phyloP scores from a whole-genome alignment of 1,140 invertebrate genomes.

The Drosophila hydei region DNA sequence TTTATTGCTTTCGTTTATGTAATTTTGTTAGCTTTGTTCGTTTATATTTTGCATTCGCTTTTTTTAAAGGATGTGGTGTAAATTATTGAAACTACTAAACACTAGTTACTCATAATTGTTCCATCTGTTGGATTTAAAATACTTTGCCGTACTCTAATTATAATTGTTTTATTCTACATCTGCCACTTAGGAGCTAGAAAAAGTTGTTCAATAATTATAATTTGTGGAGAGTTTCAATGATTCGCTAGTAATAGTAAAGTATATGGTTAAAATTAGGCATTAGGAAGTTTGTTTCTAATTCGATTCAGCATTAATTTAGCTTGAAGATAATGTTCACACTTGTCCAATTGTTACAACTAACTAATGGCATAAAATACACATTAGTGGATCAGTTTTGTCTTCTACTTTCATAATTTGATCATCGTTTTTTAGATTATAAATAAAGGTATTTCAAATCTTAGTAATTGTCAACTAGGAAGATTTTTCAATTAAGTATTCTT shows the following conservation, averaged over 20 bases:
- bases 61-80: constrained; percentile 56
- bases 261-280: constrained; percentile 28
- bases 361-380: constrained; percentile 54
- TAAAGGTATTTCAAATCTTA: constrained; percentile 64
- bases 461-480: constrained; percentile 71
- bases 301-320: constrained; percentile 63
- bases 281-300: constrained; percentile 59
- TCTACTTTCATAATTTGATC: too few relatives aligned
- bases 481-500: constrained; percentile 47
- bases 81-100: constrained; percentile 79
- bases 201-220: constrained; percentile 55
- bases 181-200: constrained; percentile 50
- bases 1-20: constrained; percentile 69
- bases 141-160: constrained; percentile 37
- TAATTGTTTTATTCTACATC: constrained; percentile 27
- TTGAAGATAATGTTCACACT: constrained; percentile 72
- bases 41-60: constrained; percentile 34
- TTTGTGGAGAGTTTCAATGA: constrained; percentile 39
- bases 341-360: constrained; percentile 69
- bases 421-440: constrained; percentile 6
- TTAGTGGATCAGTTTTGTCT: constrained; percentile 42
- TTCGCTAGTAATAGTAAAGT: constrained; percentile 28
- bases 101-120: constrained; percentile 64
- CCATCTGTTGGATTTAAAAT: constrained; percentile 62
- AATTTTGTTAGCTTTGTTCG: constrained; percentile 58